Conservation (phyloP, 2,797 vertebrate genomes). For the Siniperca obscura region DNA sequence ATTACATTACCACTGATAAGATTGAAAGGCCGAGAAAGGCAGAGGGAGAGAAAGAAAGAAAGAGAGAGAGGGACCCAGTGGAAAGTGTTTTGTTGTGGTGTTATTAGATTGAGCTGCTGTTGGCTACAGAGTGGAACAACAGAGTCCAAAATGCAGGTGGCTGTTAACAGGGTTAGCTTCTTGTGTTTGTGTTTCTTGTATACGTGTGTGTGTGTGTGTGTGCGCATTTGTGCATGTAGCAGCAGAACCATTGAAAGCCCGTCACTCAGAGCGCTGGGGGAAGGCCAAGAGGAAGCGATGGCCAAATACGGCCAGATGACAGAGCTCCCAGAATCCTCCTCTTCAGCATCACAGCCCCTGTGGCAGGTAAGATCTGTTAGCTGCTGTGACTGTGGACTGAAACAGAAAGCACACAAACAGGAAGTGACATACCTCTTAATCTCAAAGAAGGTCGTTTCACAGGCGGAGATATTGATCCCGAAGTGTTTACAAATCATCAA, state of each 20-base stretch:
- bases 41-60: constrained; percentile 45
- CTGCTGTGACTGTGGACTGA: background rate
- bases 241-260: constrained; percentile 75
- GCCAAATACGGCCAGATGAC: constrained; percentile 76
- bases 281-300: constrained; percentile 79
- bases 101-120: constrained; percentile 85
- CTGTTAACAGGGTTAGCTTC: constrained; percentile 80
- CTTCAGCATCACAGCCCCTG: constrained; percentile 62
- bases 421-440: constrained; percentile 53
- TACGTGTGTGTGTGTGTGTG: constrained; percentile 29
- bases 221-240: constrained; percentile 56
- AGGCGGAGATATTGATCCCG: constrained; percentile 53
- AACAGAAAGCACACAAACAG: constrained; percentile 50
- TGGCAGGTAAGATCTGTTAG: constrained; percentile 85
- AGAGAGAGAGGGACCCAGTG: constrained; percentile 56
- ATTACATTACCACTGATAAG: constrained; percentile 87
- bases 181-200: constrained; percentile 46
- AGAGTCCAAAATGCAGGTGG: constrained; percentile 82
- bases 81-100: constrained; percentile 78
- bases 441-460: constrained; percentile 24
- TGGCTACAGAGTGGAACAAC: constrained; percentile 80
- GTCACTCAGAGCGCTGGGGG: constrained; percentile 74
- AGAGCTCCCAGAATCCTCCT: constrained; percentile 73
- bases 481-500: constrained; percentile 56
- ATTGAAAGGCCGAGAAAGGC: constrained; percentile 80